Evolutionary conservation across 2,797 vertebrate genomes (phyloP).

Genomic region (Macropus fuliginosus): DNA sequence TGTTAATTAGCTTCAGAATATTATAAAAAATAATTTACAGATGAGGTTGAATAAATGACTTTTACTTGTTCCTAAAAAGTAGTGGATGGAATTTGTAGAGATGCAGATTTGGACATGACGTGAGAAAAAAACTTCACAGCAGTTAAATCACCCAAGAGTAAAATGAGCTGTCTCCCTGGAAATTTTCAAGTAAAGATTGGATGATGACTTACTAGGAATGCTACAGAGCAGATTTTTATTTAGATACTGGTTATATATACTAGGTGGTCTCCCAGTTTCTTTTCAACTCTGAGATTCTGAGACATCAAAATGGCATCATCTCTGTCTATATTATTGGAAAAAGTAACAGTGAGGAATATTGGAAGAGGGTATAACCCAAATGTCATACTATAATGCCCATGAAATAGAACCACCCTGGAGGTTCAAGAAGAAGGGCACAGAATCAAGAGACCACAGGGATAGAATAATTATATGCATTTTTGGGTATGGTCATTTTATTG

Average conservation of each 20-base stretch:
- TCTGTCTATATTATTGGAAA: background rate
- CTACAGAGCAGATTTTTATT: background rate
- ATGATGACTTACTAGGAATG: background rate
- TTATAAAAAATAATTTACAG: background rate
- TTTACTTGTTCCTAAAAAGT: background rate
- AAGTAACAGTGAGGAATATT: background rate
- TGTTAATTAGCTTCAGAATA: background rate
- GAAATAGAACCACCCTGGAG: background rate
- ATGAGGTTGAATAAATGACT: background rate
- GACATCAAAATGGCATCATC: background rate
- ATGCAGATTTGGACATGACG: background rate
- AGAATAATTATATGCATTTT: background rate
- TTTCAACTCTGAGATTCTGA: background rate
- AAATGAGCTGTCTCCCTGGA: background rate
- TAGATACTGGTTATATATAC: background rate
- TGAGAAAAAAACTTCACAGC: background rate
- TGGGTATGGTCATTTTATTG: background rate
- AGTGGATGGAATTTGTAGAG: background rate
- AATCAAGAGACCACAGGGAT: background rate
- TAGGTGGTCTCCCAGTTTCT: background rate
- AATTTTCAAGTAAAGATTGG: background rate
- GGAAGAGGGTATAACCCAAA: background rate
- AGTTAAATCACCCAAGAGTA: background rate
- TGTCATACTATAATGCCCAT: background rate
- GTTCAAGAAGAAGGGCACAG: background rate